A percentile compares a stretch with the other conserved stretches of the same genome.
Evolutionary conservation across 2,797 vertebrate genomes (phyloP).

Genomic region (Serranus cabrilla): DNA sequence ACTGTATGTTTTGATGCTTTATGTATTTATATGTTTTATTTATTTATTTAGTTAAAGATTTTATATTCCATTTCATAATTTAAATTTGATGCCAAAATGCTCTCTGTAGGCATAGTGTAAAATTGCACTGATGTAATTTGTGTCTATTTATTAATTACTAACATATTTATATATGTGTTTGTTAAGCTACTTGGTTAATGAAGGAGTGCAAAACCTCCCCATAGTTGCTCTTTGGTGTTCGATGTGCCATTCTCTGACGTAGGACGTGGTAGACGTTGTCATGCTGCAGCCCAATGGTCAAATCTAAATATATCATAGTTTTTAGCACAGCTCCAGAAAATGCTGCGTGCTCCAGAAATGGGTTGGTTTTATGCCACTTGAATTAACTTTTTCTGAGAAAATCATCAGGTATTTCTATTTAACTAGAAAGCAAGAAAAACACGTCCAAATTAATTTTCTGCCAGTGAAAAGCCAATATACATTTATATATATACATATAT

Average conservation of each 20-base stretch:
- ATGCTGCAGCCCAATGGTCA: constrained; percentile 66
- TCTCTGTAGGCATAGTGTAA: constrained; percentile 79
- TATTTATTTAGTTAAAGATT: constrained; percentile 79
- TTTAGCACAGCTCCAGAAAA: constrained; percentile 54
- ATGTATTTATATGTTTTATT: constrained; percentile 77
- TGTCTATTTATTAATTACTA: constrained; percentile 81
- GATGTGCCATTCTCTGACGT: constrained; percentile 78
- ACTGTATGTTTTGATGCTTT: constrained; percentile 76
- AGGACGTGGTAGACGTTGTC: constrained; percentile 58
- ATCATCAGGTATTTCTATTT: constrained; percentile 77
- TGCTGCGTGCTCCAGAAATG: constrained; percentile 56
- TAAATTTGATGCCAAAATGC: constrained; percentile 84
- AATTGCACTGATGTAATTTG: constrained; percentile 81
- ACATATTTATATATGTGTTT: constrained; percentile 81
- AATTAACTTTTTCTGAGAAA: constrained; percentile 67
- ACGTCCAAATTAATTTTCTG: constrained; percentile 63
- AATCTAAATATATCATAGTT: constrained; percentile 57
- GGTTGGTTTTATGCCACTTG: constrained; percentile 51
- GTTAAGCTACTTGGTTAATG: constrained; percentile 80
- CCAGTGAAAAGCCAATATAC: constrained; percentile 53
- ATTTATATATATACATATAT: background rate
- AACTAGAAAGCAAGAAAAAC: constrained; percentile 64
- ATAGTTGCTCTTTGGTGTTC: constrained; percentile 83
- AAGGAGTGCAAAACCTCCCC: constrained; percentile 89
- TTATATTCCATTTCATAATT: constrained; percentile 80